Base-by-base conservation (phyloP, 2,797 vertebrate genomes). In the Amphiprion clarkii region DNA sequence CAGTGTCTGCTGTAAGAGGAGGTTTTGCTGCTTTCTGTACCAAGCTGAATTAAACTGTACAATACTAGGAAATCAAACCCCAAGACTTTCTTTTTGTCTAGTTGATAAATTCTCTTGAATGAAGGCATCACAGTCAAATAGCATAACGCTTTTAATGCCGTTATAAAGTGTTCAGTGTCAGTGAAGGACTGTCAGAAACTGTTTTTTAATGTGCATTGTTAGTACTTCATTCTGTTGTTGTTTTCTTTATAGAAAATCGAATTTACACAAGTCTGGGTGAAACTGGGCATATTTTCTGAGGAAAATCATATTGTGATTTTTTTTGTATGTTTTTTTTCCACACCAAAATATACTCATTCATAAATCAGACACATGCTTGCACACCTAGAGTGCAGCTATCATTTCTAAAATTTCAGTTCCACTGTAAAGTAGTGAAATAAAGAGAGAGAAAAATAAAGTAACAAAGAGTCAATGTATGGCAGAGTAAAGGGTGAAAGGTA, bases 1-100 rank as follows among this genome's bases (percentile, higher is more conserved):
- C 60, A 76, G 71, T 80, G 67, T 71, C 25, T 8, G 12, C 9
- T 14, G 36, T 31, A 40, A 52, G 31, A 73, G 36, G 46, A 14
- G 53, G 1, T 51, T 67, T 68, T 46, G n/a, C 36, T 51, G 7
- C 5, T 54, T 65, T 72, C 68, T 61, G 1, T 51, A 36, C 6
- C 8, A 46, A 16, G 66, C 21, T 33, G 17, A 67, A 60, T 52
- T 17, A 25, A 44, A 59, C 4, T 52, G 23, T 48, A 42, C 6
- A 61, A 11, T 25, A 40, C 4, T 11, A 39, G 36, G 17, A 48
- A 48, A 48, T 48, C 7, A 48, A 48, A 48, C 2, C 46, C 3
- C 36, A 39, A 39, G 36, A 3, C 23, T 4, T 62, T 63, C 44
- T 21, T n/a, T 49, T 9, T 51, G 23, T 23, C 19, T 57, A 6